Base-by-base conservation (phyloP, 2,113 vertebrate genomes). In the Rhinopomastus cyanomelas region DNA sequence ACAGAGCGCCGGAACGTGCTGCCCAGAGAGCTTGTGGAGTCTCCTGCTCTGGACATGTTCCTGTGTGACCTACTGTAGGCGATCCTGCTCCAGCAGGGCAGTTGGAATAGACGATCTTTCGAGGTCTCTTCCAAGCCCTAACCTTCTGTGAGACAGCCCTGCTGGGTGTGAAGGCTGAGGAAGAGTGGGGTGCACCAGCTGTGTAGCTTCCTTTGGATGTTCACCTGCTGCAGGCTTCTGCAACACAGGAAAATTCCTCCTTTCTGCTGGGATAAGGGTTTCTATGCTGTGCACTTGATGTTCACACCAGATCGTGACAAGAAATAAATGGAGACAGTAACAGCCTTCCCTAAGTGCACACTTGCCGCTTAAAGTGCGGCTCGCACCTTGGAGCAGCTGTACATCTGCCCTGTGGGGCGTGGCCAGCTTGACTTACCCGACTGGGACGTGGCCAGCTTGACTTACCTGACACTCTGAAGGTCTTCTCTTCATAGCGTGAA, bases 391-490 rank as follows among this genome's bases (percentile, higher is more conserved):
- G 39, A 85, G 29, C 25, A 69, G 76, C 65, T 74, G 36, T 16
- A 30, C 6, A 51, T 22, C 36, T 11, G 0, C 5, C 4, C 0
- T 2, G 8, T 3, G 22, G 14, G 26, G 56, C 22, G 57, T 26
- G 61, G 18, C 34, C 75, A 52, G 34, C 12, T 34, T 39, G 30
- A 19, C 37, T 55, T n/a, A 56, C 25, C 15, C 26, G 26, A 21
- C 20, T 3, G 22, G 14, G 26, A 61, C 22, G 57, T 26, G 61
- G 18, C 34, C 75, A 52, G 34, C 12, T 34, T 39, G 30, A 19
- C 37, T 55, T n/a, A 56, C 25, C 15, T 29, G 26, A 21, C 20
- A 12, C 23, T 53, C 29, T 19, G 46, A 6, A 17, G 6, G 1
- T 22, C 62, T 78, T 34, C 55, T 49, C 37, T 16, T 66, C 39